Evolutionary conservation across 2,113 vertebrate species (phyloP).

Genomic region (Geococcyx californianus): DNA sequence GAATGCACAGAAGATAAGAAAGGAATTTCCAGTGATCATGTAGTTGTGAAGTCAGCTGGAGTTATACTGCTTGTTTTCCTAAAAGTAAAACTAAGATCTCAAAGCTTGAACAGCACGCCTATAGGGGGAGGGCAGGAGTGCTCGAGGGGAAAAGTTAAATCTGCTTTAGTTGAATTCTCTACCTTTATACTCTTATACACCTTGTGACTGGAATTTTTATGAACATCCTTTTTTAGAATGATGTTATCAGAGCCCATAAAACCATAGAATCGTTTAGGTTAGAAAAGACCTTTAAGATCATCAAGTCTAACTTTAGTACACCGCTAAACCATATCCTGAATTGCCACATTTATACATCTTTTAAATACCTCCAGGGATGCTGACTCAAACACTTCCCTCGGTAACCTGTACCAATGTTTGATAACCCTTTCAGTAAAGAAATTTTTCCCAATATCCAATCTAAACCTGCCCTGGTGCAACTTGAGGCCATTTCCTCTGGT

Average conservation of each 20-base stretch:
- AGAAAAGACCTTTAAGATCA: background rate
- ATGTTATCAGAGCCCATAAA: background rate
- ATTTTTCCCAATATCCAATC: too few relatives aligned
- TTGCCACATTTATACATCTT: too few relatives aligned
- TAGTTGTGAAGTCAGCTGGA: background rate
- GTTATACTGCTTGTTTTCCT: background rate
- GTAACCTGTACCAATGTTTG: too few relatives aligned
- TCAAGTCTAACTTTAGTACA: background rate
- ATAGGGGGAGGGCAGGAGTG: background rate
- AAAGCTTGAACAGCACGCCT: background rate
- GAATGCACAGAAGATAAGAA: background rate
- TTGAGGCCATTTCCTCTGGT: too few relatives aligned
- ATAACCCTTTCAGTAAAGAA: too few relatives aligned
- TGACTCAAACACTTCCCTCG: too few relatives aligned
- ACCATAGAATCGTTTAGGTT: background rate
- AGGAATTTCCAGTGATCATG: background rate
- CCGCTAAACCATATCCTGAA: too few relatives aligned
- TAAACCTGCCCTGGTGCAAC: too few relatives aligned
- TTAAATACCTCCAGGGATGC: too few relatives aligned
- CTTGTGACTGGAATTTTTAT: background rate
- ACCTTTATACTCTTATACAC: background rate
- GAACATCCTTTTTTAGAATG: background rate
- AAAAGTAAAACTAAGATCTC: background rate
- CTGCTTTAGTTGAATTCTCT: background rate
- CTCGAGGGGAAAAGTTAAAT: background rate